Conservation (phyloP, 2,113 vertebrate species). For the Benitochromis conjunctus region DNA sequence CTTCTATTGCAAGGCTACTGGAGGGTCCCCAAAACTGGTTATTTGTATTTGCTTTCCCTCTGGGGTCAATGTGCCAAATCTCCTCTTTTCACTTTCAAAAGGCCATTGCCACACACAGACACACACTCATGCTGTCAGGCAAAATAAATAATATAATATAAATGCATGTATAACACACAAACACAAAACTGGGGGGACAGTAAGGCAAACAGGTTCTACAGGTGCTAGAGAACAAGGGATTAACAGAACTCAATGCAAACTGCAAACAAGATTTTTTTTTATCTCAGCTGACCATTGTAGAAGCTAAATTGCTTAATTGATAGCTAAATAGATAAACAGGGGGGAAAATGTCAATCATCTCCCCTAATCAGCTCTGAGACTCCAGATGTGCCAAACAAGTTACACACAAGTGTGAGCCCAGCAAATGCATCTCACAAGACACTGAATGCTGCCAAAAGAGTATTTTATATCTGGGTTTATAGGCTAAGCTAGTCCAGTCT, state of each 20-base stretch:
- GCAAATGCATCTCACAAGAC: constrained; percentile 18
- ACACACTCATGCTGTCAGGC: background rate
- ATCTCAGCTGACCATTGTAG: background rate
- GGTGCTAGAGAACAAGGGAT: background rate
- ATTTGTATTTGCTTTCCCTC: constrained; percentile 1
- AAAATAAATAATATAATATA: background rate
- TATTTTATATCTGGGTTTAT: constrained; percentile 50
- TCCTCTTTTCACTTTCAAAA: background rate
- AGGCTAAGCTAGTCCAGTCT: constrained; percentile 9
- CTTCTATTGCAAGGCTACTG: background rate
- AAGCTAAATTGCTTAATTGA: constrained; percentile 27
- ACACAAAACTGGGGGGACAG: background rate
- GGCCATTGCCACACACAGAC: background rate
- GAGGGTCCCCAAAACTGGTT: background rate
- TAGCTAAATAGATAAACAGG: constrained; percentile 33
- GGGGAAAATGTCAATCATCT: constrained; percentile 11
- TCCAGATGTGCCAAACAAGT: constrained; percentile 17
- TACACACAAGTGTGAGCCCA: constrained; percentile 16
- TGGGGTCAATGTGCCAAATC: background rate
- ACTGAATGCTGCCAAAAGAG: constrained; percentile 17
- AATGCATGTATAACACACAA: background rate
- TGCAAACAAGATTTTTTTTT: background rate
- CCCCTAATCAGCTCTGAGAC: constrained; percentile 41
- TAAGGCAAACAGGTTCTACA: background rate
- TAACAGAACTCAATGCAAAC: background rate